Evolutionary conservation across 1,140 invertebrate species (phyloP).

Genomic region (Drosophila watanabei): DNA sequence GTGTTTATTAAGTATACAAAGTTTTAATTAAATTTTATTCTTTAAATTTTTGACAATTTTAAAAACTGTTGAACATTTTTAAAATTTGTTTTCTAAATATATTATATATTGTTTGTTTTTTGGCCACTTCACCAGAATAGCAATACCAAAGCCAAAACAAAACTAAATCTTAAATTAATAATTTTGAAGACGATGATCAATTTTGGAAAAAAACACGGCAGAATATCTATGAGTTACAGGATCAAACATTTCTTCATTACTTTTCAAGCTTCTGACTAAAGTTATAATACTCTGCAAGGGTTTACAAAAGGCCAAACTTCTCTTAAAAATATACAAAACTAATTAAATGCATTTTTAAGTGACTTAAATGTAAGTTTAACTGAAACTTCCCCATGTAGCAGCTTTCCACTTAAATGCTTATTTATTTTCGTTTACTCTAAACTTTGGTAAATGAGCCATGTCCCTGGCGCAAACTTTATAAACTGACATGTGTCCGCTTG

Average conservation of each 20-base stretch:
- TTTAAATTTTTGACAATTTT: no score
- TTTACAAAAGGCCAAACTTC: no score
- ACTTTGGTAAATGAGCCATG: constrained; percentile 1
- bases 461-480: constrained; percentile 7
- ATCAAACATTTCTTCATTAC: neutral
- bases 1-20: no score
- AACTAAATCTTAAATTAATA: no score
- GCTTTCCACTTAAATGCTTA: constrained; percentile 11
- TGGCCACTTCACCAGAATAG: no score
- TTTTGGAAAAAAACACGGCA: no score
- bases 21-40: no score
- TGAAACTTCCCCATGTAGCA: neutral
- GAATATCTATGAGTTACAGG: neutral
- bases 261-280: neutral
- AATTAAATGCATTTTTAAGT: neutral
- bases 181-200: no score
- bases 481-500: constrained; percentile 29
- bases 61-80: no score
- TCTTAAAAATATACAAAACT: neutral
- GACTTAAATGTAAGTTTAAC: neutral
- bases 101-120: no score
- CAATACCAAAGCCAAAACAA: no score
- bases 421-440: constrained; percentile 11
- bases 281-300: neutral
- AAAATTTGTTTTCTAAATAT: no score